Evolutionary conservation across 1,140 invertebrate genomes (phyloP).

Genomic region (Scaptomyza hsui): DNA sequence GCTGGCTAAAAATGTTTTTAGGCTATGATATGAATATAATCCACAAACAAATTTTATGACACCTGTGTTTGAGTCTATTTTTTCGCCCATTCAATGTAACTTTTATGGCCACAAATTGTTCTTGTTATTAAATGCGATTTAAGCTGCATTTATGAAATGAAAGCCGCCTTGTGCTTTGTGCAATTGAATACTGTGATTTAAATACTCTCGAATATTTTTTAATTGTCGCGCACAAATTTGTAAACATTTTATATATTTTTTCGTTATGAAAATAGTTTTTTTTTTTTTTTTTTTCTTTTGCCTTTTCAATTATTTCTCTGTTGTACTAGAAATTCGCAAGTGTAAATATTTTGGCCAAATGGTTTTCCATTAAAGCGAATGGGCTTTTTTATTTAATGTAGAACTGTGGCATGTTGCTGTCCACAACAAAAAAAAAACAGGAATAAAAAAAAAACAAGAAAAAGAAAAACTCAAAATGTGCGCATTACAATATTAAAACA

Average conservation of each 20-base stretch:
- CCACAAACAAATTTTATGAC: not conserved
- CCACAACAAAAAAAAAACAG: too few species aligned
- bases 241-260: slow-evolving; percentile 21
- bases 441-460: not conserved
- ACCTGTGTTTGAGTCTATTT: not conserved
- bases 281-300: slow-evolving; percentile 4
- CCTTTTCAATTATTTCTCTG: slow-evolving; percentile 20
- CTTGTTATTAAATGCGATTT: slow-evolving; percentile 76
- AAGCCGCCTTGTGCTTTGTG: slow-evolving; percentile 47
- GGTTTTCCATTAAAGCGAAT: slow-evolving; percentile 68
- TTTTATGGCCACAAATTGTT: slow-evolving; percentile 27
- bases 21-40: too few species aligned
- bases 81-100: not conserved
- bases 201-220: slow-evolving; percentile 53
- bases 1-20: too few species aligned
- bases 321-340: slow-evolving; percentile 33
- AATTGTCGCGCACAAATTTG: slow-evolving; percentile 44
- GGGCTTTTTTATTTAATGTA: not conserved
- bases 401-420: too few species aligned
- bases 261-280: not conserved
- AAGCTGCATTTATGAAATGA: slow-evolving; percentile 73
- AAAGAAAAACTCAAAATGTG: slow-evolving; percentile 51
- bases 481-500: slow-evolving; percentile 81
- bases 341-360: slow-evolving; percentile 49
- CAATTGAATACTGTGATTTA: slow-evolving; percentile 36